phyloP scores from a whole-genome alignment of 2,113 vertebrate genomes.

The Casuarius casuarius region DNA sequence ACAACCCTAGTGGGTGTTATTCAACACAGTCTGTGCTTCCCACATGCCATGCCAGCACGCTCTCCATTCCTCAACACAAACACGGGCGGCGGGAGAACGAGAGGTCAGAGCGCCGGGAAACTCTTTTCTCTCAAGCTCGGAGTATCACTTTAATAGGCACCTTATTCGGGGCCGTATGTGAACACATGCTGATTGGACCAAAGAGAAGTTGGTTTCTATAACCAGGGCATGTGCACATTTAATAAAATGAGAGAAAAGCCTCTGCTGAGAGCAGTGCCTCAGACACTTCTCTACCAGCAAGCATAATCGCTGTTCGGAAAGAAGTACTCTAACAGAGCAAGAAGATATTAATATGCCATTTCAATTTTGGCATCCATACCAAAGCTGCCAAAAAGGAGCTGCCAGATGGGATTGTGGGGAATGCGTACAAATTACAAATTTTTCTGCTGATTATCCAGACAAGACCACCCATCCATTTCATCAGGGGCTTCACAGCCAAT shows the following conservation, averaged over 20 bases:
- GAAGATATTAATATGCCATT: not conserved
- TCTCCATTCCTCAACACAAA: not conserved
- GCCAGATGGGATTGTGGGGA: slow-evolving; percentile 2
- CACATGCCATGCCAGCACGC: accelerated
- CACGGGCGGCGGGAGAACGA: accelerated
- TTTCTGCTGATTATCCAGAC: slow-evolving; percentile 21
- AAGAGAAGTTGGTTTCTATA: not conserved
- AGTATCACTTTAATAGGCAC: not conserved
- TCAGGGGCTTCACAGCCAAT: not conserved
- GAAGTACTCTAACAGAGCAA: not conserved
- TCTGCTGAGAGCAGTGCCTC: not conserved
- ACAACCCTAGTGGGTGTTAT: not conserved
- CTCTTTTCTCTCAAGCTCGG: not conserved
- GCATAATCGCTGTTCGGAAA: accelerated
- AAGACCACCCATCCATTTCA: slow-evolving; percentile 28
- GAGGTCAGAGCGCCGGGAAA: not conserved
- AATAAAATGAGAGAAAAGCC: not conserved
- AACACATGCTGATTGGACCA: not conserved
- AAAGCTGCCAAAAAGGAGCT: not conserved
- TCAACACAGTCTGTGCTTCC: not conserved
- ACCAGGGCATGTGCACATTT: accelerated
- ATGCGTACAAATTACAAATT: not conserved
- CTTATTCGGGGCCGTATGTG: not conserved
- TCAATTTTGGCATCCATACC: not conserved
- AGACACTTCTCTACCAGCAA: not conserved